Base-by-base conservation (phyloP, 53 echinoderm and acorn worm genomes). In the Echinarachnius parma region DNA sequence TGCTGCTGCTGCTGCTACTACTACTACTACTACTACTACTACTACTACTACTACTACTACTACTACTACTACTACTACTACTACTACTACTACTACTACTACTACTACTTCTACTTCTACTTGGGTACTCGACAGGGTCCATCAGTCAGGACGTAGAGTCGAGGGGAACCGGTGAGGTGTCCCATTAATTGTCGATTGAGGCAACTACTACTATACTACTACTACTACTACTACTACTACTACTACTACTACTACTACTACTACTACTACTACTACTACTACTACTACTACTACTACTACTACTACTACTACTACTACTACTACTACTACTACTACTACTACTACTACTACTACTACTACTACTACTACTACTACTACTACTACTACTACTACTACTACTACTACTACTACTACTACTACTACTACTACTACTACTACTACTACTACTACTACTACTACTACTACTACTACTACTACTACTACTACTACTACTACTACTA, bases 21-120 rank as follows among this genome's bases (percentile, higher is more conserved):
- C 50, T 49, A 49, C 50, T n/a, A 49, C 50, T 49, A 49, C 50
- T 49, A 49, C 50, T 49, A 49, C 50, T 49, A 49, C 50, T 49
- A 49, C 50, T 49, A 9, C 39, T 39, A 39, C 13, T 39, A 39
- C 7, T 39, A 39, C 7, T 49, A 18, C 4, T 49, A 49, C 10
- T 49, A 49, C 10, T 49, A 18, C 50, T 49, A 13, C 10, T 49
- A 49, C 50, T 49, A 49, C 10, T 49, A 49, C 10, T 49, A 49
- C 42, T 39, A 39, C 42, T 39, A 39, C 42, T 39, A 39, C 42
- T 39, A 39, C 42, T 39, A 39, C 42, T 39, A 39, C 42, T 39
- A 39, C 42, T 39, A 39, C 42, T 39, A 39, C 42, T 39, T 9
- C n/a, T n/a, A n/a, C n/a, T n/a, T n/a, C n/a, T n/a, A n/a, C n/a